Conservation (phyloP, 2,113 vertebrate species). For the Crotalus horridus region DNA sequence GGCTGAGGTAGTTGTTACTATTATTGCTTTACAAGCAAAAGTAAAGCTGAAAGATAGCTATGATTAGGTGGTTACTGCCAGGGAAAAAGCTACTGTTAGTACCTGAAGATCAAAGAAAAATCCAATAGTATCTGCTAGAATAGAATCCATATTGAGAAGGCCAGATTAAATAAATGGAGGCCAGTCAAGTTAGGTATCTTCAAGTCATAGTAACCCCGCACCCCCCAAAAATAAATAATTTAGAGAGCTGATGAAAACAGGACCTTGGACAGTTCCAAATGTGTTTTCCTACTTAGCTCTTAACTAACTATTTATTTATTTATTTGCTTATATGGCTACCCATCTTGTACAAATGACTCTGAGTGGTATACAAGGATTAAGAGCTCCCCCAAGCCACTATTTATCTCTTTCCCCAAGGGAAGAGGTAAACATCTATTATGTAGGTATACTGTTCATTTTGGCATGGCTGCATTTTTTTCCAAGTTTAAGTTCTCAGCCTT, state of each 20-base stretch:
- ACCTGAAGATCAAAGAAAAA: not conserved
- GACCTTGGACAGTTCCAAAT: not conserved
- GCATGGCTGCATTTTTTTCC: not conserved
- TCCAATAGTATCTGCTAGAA: not conserved
- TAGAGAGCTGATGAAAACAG: not conserved
- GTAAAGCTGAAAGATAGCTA: not conserved
- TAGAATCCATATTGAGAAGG: not conserved
- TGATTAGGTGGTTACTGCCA: not conserved
- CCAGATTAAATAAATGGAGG: not conserved
- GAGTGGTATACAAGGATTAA: not conserved
- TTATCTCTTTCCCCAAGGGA: not conserved
- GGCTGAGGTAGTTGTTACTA: not conserved
- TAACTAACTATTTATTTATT: not conserved
- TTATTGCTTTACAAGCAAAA: conserved; percentile 2
- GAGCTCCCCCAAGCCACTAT: not conserved
- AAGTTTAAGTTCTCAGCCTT: not conserved
- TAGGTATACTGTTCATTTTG: not conserved
- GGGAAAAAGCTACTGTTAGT: not conserved
- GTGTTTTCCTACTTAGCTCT: not conserved
- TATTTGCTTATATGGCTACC: not conserved
- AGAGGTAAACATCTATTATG: not conserved
- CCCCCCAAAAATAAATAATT: not conserved
- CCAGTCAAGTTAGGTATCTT: not conserved
- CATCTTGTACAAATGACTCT: not conserved
- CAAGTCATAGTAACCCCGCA: not conserved